Base-by-base conservation (phyloP, 2,797 vertebrate genomes). In the Tauraco hartlaubi region DNA sequence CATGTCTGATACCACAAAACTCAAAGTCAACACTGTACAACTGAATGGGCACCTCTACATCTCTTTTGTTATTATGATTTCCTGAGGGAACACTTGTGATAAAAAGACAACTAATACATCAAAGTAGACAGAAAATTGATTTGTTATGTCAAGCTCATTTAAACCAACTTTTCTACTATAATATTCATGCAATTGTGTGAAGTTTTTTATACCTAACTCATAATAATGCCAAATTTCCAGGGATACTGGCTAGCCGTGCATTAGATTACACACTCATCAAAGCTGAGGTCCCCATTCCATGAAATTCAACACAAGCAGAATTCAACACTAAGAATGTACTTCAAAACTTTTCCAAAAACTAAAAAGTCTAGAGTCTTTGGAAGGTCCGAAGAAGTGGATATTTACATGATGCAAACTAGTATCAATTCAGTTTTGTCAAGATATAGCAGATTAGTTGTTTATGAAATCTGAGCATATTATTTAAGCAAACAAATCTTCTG, bases 81-180 rank as follows among this genome's bases (percentile, higher is more conserved):
- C 87, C 88, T 86, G 59, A 75, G 77, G 83, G 74, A 79, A 92
- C 39, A 81, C 29, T 96, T 64, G 55, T 93, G 71, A 44, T 95
- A 85, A 96, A 94, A 97, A 96, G 73, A 95, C 62, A 96, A 94
- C 63, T 90, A 63, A 88, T 92, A 72, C 23, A 69, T 95, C 90
- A 96, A 86, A 94, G 20, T 26, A n/a, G 56, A 95, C 48, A 95
- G 84, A 56, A 95, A 97, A 95, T 85, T 88, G 91, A 96, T 93
- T 92, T 54, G 39, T 56, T 49, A 90, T 84, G 69, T 96, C 71
- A 80, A 73, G 76, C 78, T 97, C 78, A 88, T 96, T 97, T 97
- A 96, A 97, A 90, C 9, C 37, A 87, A 87, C 41, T 62, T 95
- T 76, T 59, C 6, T 33, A n/a, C 46, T 67, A 76, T 44, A 82